Evolutionary conservation across 2,888 invertebrate genomes (phyloP), one percentile per base, ranked within the genome.

Genomic region (Polymixis flavicincta): DNA sequence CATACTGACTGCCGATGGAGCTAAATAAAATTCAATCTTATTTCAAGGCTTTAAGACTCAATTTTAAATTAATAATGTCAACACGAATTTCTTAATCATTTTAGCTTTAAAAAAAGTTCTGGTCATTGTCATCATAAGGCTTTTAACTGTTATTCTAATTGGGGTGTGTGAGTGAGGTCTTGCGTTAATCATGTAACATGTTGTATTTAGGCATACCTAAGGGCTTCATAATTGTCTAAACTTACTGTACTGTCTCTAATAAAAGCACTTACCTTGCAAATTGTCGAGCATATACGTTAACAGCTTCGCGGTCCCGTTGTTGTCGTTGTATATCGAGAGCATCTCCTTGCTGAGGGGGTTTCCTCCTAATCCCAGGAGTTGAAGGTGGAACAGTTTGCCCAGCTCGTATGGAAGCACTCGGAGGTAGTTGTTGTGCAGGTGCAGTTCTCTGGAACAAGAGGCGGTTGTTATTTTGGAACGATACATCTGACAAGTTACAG

Each of bases 361-460:
- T 42, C 99, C 99, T 92, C 98, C 98, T 89, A 99, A 97, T 92
- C 99, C 99, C 87, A 99, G 97, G 91, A 98, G 97, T 95, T 99
- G 98, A 85, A 99, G 97, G 96, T 99, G 99, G 96, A 99, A 99
- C 90, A 99, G 97, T 96, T 99, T 99, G 89, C 99, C 99, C 90
- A 99, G 97, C 96, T 99, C 99, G 95, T 98, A 99, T 6, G 99
- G 99, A 91, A 99, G 97, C 89, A 98, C 98, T 87, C 99, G 97
- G 89, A 99, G 97, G 95, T 98, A 98, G 97, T 99, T 99, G 96
- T 99, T 98, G 96, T 98, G 98, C 88, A 99, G 97, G 92, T 98
- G 97, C 89, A 99, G 97, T 97, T 99, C 99, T 96, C 99, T 98
- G 97, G 67, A 97, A 97, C 50, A 37, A 54, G 71, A 78, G 76